Percentiles rank a stretch among this genome's conserved stretches.
Evolutionary conservation across 92 coral and sea anemone species (phyloP).

Genomic region (Zoanthus solanderi): DNA sequence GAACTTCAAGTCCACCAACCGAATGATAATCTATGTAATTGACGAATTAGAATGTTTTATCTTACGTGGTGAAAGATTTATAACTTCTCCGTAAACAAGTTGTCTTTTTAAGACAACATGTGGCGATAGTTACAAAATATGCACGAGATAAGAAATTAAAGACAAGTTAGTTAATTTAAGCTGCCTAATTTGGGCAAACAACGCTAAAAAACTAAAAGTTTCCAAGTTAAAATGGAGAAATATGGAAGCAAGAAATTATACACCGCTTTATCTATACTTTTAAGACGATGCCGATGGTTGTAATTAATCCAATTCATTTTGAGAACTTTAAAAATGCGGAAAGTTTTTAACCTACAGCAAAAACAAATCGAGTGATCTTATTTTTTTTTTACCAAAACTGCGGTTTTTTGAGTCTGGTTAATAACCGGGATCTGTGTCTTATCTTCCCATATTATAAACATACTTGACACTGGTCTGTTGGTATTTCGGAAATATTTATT

Average conservation of each 20-base stretch:
- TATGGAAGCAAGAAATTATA: neutral
- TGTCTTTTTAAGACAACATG: constrained; percentile 2
- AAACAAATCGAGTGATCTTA: constrained; percentile 15
- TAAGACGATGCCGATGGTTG: neutral
- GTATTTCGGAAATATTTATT: constrained; percentile 42
- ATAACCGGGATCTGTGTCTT: neutral
- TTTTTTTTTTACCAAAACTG: neutral
- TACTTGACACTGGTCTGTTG: constrained; percentile 27
- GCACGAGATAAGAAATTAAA: constrained; percentile 12
- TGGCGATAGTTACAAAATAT: neutral
- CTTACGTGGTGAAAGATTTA: constrained; percentile 35
- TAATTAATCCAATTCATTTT: neutral
- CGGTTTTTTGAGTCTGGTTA: neutral
- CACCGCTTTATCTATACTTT: neutral
- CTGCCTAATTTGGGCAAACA: neutral
- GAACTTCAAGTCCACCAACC: neutral
- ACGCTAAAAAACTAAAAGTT: neutral
- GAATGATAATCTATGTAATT: constrained; percentile 13
- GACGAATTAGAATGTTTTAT: neutral
- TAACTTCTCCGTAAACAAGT: constrained; percentile 1
- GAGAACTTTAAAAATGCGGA: neutral
- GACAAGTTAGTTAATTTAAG: neutral
- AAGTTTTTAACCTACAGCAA: neutral
- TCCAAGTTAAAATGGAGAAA: neutral
- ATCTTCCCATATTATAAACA: constrained; percentile 15